Evolutionary conservation across 2,113 vertebrate species (phyloP).

Genomic region (Heptranchias perlo): DNA sequence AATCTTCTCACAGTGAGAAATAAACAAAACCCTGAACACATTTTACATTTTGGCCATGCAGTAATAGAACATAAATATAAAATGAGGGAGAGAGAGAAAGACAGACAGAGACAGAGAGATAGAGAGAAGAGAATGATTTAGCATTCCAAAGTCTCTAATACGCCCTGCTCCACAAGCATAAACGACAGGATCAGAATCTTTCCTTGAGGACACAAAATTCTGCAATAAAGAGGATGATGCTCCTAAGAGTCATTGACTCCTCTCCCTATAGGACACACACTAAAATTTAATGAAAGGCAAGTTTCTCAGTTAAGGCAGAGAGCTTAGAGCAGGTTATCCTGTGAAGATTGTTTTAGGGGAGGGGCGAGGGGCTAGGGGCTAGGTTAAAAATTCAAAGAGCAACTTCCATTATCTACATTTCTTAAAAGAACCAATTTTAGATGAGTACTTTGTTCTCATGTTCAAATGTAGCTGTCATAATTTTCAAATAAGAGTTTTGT

Average conservation of each 20-base stretch:
- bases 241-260: background rate
- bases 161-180: background rate
- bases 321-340: background rate
- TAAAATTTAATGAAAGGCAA: constrained; percentile 15
- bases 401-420: background rate
- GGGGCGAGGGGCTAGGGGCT: background rate
- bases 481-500: background rate
- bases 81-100: background rate
- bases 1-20: constrained; percentile 1
- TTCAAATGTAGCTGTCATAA: background rate
- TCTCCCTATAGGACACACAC: background rate
- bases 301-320: background rate
- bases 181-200: background rate
- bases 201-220: background rate
- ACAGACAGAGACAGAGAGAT: background rate
- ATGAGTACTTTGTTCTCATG: background rate
- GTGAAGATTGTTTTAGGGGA: background rate
- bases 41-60: background rate
- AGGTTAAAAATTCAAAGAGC: background rate
- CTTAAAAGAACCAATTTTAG: background rate
- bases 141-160: background rate
- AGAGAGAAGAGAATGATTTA: background rate
- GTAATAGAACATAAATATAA: background rate
- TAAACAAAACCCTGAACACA: background rate
- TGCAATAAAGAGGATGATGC: background rate